Base-by-base conservation (phyloP, 2,113 vertebrate species). In the Pyxicephalus adspersus region DNA sequence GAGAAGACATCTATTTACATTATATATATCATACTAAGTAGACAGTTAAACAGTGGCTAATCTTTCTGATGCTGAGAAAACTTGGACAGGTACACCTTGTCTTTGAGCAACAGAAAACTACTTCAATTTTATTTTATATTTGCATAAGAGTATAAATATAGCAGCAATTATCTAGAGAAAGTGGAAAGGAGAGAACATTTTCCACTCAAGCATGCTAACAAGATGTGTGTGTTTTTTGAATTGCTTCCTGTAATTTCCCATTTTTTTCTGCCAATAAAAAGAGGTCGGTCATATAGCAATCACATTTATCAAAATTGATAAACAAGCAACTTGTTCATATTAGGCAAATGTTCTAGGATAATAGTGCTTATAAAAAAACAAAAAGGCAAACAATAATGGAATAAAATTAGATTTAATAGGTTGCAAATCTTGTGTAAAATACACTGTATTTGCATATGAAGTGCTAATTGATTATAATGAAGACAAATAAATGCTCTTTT, bases 251-350 rank as follows among this genome's bases (percentile, higher is more conserved):
- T 74, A 54, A 74, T 74, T 74, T 38, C 54, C 55, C 54, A n/a
- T 34, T n/a, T n/a, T 74, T 38, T 74, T 74, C 71, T 74, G 71
- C 54, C 71, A 74, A 74, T 74, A 74, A 74, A 58, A 38, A 54
- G 58, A 58, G 71, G 71, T 74, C 57, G 71, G 71, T 74, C 71
- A 74, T 74, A 74, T 74, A 74, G 71, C 71, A 38, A 54, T 74
- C 71, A 74, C 71, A 74, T 74, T 23, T 60, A 60, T 74, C 71
- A 74, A 74, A 60, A 29, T 60, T 20, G 31, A 60, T 38, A 74
- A 74, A 74, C n/a, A 84, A 85, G 34, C 76, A 87, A 58, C 70
- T 58, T 74, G 54, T 74, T 55, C 71, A 38, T 9, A 60, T 34
- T 60, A 38, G 54, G 31, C 71, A 74, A 23, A 38, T 15, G n/a